Base-by-base conservation (phyloP, 2,113 vertebrate species). In the Eulacestoma nigropectus region DNA sequence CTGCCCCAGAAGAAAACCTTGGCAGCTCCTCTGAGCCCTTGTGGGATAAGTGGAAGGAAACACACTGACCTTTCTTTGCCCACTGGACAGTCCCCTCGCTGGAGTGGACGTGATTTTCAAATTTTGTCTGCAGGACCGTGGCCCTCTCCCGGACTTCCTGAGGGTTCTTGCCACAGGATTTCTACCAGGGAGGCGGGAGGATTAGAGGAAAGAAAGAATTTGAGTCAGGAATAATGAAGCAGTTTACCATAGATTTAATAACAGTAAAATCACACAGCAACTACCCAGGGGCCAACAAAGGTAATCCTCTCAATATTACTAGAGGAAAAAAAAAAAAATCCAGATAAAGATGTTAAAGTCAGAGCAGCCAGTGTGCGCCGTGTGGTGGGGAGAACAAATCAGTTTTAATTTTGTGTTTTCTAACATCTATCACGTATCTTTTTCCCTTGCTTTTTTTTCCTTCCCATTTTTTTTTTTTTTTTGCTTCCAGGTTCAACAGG, bases 291-390 rank as follows among this genome's bases (percentile, higher is more conserved):
- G 98, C 98, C 98, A 97, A 97, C 97, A 96, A 98, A 99, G 98
- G 99, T 99, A 99, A 99, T 99, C 99, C 99, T 98, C 98, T 98
- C 99, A 99, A 99, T 99, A 99, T 99, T 99, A 98, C 99, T 98
- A 95, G 98, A 98, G 98, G 96, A 98, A 98, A 98, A 98, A 97
- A 97, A 97, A 87, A 95, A 90, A 57, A 65, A 82, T 84, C 88
- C 44, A 96, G 90, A 97, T 97, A 93, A 97, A 97, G 97, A 97
- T 70, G 98, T 95, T 97, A 64, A 95, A 95, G 93, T 96, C 95
- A 84, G 92, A 96, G 98, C 96, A 97, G 92, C 81, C 94, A 95
- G 94, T 27, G 93, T 95, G 72, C 1, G 17, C 52, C 16, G 74
- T 81, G 91, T 47, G 59, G 94, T 23, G 89, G 81, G 85, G 77